Evolutionary conservation across 2,113 vertebrate species (phyloP).

Genomic region (Irena cyanogastra): DNA sequence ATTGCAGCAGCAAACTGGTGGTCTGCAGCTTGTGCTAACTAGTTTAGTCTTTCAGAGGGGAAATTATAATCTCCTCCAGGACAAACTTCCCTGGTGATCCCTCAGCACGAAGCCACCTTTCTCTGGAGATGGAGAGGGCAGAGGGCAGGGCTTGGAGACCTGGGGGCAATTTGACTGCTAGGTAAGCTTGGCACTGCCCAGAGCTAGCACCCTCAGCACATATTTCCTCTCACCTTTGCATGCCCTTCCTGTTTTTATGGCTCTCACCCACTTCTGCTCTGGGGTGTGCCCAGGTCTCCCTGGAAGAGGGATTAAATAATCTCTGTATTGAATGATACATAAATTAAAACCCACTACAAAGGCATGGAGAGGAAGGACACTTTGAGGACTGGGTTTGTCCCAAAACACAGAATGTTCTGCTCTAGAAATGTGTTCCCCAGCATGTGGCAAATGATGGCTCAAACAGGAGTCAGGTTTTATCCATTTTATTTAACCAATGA

Average conservation of each 20-base stretch:
- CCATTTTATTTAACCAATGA: slow-evolving; percentile 85
- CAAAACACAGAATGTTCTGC: not conserved
- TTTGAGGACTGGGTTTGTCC: not conserved
- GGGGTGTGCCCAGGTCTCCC: not conserved
- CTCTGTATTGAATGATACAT: not conserved
- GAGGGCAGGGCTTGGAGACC: not conserved
- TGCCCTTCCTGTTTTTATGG: not conserved
- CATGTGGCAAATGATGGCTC: not conserved
- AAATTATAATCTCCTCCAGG: not conserved
- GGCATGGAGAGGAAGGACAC: not conserved
- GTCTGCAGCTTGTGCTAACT: not conserved
- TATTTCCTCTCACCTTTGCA: accelerated
- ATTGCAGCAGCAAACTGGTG: not conserved
- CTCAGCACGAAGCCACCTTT: not conserved
- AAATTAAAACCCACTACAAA: not conserved
- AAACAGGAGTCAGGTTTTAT: slow-evolving; percentile 49
- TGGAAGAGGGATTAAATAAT: not conserved
- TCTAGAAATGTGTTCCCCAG: not conserved
- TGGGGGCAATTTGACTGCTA: not conserved
- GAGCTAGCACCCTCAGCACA: not conserved
- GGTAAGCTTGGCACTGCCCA: not conserved
- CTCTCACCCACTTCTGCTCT: not conserved
- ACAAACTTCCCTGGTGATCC: not conserved
- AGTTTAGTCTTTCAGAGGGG: not conserved
- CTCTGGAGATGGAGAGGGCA: not conserved